A percentile compares a stretch with the other conserved stretches of the same genome.
Conservation (phyloP, 2,113 vertebrate species). For the Galbula dea region DNA sequence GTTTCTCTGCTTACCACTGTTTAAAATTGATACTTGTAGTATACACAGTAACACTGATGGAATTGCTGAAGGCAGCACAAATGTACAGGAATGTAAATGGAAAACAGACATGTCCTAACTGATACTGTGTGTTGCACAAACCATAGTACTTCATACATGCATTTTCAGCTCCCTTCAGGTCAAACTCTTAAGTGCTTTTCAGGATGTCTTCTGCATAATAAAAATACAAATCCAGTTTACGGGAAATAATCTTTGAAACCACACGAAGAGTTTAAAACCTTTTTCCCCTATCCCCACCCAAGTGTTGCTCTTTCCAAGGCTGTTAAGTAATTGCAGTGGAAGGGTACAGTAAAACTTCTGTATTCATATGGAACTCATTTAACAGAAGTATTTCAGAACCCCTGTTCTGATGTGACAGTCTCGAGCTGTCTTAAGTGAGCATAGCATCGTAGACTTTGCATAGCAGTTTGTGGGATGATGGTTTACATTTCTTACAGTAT, state of each 20-base stretch:
- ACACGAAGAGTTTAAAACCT: not conserved
- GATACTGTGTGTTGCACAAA: conserved; percentile 5
- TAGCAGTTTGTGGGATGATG: conserved; percentile 22
- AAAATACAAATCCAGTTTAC: conserved; percentile 28
- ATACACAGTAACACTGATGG: not conserved
- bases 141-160: not conserved
- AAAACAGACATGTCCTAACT: conserved; percentile 31
- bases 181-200: conserved; percentile 32
- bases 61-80: conserved; percentile 34
- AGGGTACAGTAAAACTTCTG: not conserved
- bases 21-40: not conserved
- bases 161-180: conserved; percentile 43
- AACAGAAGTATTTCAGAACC: not conserved
- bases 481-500: conserved; percentile 19
- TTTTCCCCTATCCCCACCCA: not conserved
- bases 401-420: conserved; percentile 20
- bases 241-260: conserved; percentile 39
- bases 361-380: conserved; percentile 41
- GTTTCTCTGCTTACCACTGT: not conserved
- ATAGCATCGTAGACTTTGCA: not conserved
- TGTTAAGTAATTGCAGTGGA: not conserved
- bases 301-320: not conserved
- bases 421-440: conserved; percentile 30
- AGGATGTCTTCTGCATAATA: conserved; percentile 34
- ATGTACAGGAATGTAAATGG: conserved; percentile 49